Percentiles rank a stretch among this genome's conserved stretches.
phyloP scores from a whole-genome alignment of 2,888 invertebrate genomes.

The Polydesmus complanatus region DNA sequence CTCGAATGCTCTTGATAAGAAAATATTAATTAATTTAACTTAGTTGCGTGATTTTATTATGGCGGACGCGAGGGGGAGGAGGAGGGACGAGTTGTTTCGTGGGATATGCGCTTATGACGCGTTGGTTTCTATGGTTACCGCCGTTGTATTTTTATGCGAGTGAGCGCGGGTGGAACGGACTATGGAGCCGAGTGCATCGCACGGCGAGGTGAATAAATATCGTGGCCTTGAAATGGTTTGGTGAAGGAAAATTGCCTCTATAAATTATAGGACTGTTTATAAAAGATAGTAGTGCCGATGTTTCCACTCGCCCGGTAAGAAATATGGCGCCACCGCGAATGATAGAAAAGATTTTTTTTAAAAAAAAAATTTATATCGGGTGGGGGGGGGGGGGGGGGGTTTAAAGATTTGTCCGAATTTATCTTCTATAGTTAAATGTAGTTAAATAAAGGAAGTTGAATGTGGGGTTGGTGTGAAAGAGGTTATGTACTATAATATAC shows the following conservation, averaged over 20 bases:
- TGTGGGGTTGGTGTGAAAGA: no score
- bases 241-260: background rate
- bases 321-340: background rate
- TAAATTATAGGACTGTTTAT: background rate
- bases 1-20: no score
- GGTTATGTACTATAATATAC: no score
- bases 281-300: background rate
- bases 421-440: no score
- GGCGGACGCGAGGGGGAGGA: no score
- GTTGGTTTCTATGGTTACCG: background rate
- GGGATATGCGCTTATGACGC: background rate
- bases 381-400: no score
- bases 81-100: background rate
- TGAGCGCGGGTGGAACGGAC: background rate
- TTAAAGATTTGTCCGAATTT: no score
- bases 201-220: background rate
- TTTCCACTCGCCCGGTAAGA: background rate
- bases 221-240: background rate
- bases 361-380: no score
- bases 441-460: no score
- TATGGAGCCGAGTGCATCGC: background rate
- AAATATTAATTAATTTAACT: no score
- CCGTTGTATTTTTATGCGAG: background rate
- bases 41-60: no score
- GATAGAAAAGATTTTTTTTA: no score